A percentile compares a stretch with the other conserved stretches of the same genome.
phyloP scores from a whole-genome alignment of 1,140 invertebrate species.

The Adelges cooleyi region DNA sequence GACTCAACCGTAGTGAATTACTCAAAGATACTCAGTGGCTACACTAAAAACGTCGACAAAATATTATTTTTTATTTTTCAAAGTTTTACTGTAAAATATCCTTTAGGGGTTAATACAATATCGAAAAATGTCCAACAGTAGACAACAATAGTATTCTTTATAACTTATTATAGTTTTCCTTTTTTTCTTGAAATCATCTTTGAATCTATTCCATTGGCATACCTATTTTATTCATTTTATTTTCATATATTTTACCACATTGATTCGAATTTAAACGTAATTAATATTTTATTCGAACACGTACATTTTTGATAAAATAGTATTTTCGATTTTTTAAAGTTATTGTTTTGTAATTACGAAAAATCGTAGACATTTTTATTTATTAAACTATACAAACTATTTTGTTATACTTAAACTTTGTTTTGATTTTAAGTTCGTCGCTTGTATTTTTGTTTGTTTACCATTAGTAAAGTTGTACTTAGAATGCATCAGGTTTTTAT shows the following conservation, averaged over 20 bases:
- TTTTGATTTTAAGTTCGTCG: neutral
- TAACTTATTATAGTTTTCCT: neutral
- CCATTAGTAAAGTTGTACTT: neutral
- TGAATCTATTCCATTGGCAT: no score
- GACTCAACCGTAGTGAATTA: no score
- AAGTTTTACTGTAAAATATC: no score
- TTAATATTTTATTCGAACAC: slow-evolving; percentile 16
- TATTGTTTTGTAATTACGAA: neutral
- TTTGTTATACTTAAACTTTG: neutral
- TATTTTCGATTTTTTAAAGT: slow-evolving; percentile 11
- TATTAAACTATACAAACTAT: neutral
- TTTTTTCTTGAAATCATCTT: neutral
- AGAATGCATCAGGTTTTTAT: neutral
- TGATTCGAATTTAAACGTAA: slow-evolving; percentile 25
- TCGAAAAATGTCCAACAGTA: neutral
- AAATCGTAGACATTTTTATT: neutral
- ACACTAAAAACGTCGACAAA: neutral
- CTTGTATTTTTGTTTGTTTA: neutral
- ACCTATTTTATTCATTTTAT: slow-evolving; percentile 1
- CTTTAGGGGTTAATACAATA: neutral
- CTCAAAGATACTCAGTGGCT: neutral
- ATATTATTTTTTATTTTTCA: neutral
- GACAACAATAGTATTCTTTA: neutral
- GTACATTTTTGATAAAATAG: neutral
- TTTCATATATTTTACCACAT: neutral